Percentiles rank a stretch among this genome's conserved stretches.
Conservation (phyloP, 2,113 vertebrate genomes). For the Apodemus sylvaticus region DNA sequence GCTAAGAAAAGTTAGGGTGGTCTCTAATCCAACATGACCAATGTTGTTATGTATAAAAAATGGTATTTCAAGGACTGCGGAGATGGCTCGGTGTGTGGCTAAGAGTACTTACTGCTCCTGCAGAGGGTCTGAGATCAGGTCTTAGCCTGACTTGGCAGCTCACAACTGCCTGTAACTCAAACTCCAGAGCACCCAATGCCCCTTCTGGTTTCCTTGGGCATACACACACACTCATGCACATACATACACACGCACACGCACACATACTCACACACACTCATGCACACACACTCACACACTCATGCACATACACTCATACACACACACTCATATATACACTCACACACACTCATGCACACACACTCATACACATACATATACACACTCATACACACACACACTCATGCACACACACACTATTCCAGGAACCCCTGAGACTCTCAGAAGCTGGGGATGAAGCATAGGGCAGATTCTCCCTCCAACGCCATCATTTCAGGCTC, state of each 20-base stretch:
- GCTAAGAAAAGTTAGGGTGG: background rate
- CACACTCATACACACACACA: background rate
- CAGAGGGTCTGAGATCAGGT: background rate
- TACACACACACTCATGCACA: accelerated
- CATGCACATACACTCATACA: background rate
- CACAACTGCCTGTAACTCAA: background rate
- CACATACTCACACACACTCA: background rate
- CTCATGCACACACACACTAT: background rate
- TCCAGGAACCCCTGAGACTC: background rate
- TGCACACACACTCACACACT: too few species aligned
- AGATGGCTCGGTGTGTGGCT: background rate
- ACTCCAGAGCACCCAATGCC: background rate
- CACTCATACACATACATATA: too few species aligned
- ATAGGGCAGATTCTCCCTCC: background rate
- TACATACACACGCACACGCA: background rate
- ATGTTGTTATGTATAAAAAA: background rate
- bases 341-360: too few species aligned
- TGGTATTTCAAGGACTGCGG: background rate
- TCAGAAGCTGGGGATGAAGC: background rate
- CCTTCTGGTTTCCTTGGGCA: background rate
- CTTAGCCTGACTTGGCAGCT: background rate
- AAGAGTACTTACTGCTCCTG: background rate
- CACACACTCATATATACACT: background rate
- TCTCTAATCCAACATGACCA: background rate
- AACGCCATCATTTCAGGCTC: background rate